Evolutionary conservation across 1,140 invertebrate genomes (phyloP).

Genomic region (Philaenus spumarius): DNA sequence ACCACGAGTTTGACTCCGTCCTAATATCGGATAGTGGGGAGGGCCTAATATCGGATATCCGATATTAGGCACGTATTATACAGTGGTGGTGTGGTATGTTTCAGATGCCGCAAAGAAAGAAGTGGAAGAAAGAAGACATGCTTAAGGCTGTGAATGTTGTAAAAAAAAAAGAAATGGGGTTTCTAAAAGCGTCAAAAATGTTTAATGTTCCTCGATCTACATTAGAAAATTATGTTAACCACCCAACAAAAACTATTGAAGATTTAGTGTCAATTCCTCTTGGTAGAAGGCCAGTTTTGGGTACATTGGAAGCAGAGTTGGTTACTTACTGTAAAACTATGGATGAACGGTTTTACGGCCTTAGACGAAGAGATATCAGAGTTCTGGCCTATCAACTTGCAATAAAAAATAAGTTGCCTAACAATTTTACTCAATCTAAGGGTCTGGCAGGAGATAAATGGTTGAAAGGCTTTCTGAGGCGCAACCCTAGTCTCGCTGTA

Average conservation of each 20-base stretch:
- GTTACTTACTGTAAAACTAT: not conserved
- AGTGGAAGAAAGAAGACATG: conserved; percentile 6
- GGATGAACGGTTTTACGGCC: conserved; percentile 2
- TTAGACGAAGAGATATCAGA: not conserved
- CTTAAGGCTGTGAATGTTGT: conserved; percentile 19
- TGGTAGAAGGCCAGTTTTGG: not conserved
- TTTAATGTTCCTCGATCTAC: conserved; percentile 31
- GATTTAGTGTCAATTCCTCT: conserved; percentile 12
- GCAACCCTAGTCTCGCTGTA: conserved; percentile 35
- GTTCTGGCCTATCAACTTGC: conserved; percentile 6
- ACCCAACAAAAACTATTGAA: not conserved
- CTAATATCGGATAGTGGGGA: too few species aligned
- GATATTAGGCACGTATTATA: too few species aligned
- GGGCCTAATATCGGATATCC: too few species aligned
- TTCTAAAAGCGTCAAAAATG: conserved; percentile 25
- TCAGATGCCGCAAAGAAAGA: not conserved
- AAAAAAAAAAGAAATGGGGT: conserved; percentile 24
- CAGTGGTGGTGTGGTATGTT: not conserved
- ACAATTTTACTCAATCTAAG: conserved; percentile 7
- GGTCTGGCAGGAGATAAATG: conserved; percentile 31
- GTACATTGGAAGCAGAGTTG: not conserved
- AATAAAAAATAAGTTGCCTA: not conserved
- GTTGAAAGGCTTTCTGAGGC: conserved; percentile 37
- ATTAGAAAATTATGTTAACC: conserved; percentile 10
- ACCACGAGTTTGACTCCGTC: too few species aligned